Conservation (phyloP, 2,888 invertebrate species). For the Platycnemis pennipes region DNA sequence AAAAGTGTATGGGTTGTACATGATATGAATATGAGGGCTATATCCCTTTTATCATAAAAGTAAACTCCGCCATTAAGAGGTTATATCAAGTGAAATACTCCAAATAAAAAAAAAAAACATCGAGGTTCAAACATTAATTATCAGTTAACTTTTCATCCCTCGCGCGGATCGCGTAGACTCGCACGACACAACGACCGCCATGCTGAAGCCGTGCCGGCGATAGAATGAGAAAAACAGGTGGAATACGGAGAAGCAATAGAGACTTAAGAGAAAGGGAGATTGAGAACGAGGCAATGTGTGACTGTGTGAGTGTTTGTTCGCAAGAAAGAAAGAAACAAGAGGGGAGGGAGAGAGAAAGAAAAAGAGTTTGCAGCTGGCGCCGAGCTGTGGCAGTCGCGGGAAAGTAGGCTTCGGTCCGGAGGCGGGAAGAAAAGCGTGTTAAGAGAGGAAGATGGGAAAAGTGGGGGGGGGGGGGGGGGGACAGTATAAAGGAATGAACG, state of each 20-base stretch:
- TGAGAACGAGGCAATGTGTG: constrained; percentile 50
- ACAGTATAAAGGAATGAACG: background rate
- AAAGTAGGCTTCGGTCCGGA: constrained; percentile 22
- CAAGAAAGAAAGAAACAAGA: background rate
- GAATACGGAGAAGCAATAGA: background rate
- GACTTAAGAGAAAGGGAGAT: background rate
- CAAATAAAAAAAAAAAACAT: no score
- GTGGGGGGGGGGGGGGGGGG: background rate
- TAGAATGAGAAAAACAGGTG: background rate
- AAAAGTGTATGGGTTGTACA: no score
- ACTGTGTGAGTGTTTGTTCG: background rate
- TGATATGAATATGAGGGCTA: no score
- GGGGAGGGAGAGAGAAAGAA: no score
- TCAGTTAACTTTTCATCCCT: no score
- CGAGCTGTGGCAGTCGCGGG: background rate
- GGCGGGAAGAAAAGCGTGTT: constrained; percentile 11
- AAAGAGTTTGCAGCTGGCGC: background rate
- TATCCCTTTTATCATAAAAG: no score
- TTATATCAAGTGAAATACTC: no score
- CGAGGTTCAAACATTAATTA: no score
- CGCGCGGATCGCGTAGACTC: background rate
- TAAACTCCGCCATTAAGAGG: no score
- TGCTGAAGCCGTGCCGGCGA: background rate
- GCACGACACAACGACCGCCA: background rate
- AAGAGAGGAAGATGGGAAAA: background rate